Evolutionary conservation across 1,140 invertebrate genomes (phyloP), one percentile per base, ranked within the genome.

Genomic region (Drosophila bocqueti): DNA sequence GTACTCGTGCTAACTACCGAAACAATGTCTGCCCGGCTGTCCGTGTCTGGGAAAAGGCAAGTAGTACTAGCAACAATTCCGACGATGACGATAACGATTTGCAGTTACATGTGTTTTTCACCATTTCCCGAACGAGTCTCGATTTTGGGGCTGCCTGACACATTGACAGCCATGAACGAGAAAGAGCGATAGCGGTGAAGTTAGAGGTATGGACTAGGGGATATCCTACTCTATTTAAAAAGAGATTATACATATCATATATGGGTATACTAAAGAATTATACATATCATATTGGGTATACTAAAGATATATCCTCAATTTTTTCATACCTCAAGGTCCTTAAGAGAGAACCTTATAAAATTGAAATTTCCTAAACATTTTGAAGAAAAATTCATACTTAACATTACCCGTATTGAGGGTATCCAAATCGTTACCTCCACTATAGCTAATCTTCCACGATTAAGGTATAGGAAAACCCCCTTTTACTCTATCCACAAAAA

Each of bases 91-190:
- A 57, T 76, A 71, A 49, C 62, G 81, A 84, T 81, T 84, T 79
- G 58, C 71, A 59, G 81, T 75, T 68, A 90, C 84, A 87, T 87
- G 73, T 84, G 85, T 81, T 81, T 75, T 80, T 59, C 72, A 89
- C 67, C 80, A 67, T 67, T 76, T 59, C 60, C 61, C 69, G 68
- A 59, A 86, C 83, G 68, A 73, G 63, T 73, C 76, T 66, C 74
- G 66, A 72, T 81, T 81, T 90, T 73, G 64, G 77, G 36, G 40
- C 85, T 52, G 74, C n/a, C 64, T 81, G 84, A 90, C 85, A 89
- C 77, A 89, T 90, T 85, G 84, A 90, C 84, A 87, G 77, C 61
- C 61, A 40, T 42, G 71, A 59, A 76, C 63, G 43, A 40, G 49
- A 57, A 21, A 34, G 40, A 21, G 46, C 16, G 24, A 40, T 34